Evolutionary conservation across 2,888 invertebrate genomes (phyloP), one percentile per base, ranked within the genome.

Genomic region (Biston betularia): DNA sequence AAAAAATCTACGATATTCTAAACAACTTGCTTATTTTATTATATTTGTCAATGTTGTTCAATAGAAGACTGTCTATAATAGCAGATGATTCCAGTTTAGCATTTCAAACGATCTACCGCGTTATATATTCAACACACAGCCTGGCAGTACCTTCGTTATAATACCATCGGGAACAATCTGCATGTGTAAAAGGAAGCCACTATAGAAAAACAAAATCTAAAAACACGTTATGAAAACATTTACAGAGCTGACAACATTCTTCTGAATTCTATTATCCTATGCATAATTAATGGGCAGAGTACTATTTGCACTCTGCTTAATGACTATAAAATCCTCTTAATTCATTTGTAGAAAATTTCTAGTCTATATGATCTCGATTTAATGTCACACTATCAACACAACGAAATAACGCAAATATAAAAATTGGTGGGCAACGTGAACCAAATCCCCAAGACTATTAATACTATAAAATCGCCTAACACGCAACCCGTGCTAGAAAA

Each of bases 21-120:
- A n/a, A n/a, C n/a, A n/a, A n/a, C n/a, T n/a, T 57, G 45, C 46
- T 45, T 57, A 57, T 57, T 45, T 63, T 46, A 57, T 52, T 33
- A 42, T 50, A 9, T 7, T 1, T 35, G 38, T 52, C 45, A 10
- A 38, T n/a, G 15, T 57, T 38, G 24, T 40, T 12, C 33, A 35
- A 52, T 11, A n/a, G 38, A 57, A 42, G 15, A 24, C 45, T 15
- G n/a, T 44, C 49, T 48, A 49, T 50, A 63, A 52, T 45, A 56
- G 45, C 55, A 35, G 35, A 9, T 12, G 50, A 44, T 46, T 46
- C 35, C 24, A 48, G 42, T 49, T 55, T 42, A 54, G 64, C 48
- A 59, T 54, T 64, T 58, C 15, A 65, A 65, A 59, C 35, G 52
- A 44, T 54, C 35, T 42, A 48, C 40, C 38, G 45, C 33, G 48